Evolutionary conservation across 2,888 invertebrate genomes (phyloP).

Genomic region (Neoscelio sp.): DNA sequence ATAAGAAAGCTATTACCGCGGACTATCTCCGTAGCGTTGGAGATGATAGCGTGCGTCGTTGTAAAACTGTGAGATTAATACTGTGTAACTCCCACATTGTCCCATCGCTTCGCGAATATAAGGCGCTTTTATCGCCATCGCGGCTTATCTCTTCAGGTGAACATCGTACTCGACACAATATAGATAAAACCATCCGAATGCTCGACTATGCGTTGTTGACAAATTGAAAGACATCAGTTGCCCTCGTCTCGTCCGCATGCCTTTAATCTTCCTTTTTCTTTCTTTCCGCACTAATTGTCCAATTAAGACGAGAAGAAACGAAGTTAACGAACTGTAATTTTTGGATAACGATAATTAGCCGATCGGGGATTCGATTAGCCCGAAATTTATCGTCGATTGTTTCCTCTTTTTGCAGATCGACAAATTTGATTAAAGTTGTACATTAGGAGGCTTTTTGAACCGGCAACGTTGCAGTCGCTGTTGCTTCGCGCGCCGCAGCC

Average conservation of each 20-base stretch:
- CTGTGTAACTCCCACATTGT: constrained; percentile 28
- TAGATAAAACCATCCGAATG: constrained; percentile 49
- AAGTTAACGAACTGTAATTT: neutral
- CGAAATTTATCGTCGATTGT: constrained; percentile 3
- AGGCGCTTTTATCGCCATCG: constrained; percentile 47
- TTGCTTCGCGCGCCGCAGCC: constrained; percentile 46
- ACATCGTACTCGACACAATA: constrained; percentile 34
- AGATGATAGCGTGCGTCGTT: constrained; percentile 29
- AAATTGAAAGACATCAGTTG: constrained; percentile 49
- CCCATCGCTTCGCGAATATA: constrained; percentile 30
- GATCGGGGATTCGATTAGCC: constrained; percentile 6
- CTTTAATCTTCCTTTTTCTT: neutral
- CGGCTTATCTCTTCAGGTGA: constrained; percentile 51
- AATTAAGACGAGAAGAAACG: neutral
- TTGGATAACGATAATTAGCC: constrained; percentile 11
- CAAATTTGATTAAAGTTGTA: constrained; percentile 40
- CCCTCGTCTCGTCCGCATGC: neutral
- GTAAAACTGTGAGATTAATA: constrained; percentile 60
- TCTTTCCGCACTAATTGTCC: neutral
- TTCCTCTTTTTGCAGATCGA: neutral
- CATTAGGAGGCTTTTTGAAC: constrained; percentile 38
- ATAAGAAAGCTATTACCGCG: constrained; percentile 53
- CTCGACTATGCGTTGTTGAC: constrained; percentile 38
- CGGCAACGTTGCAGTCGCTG: constrained; percentile 43
- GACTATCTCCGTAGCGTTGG: constrained; percentile 23